These are phyloP conservation scores for Pyrocephalus nanus DNA, from an alignment of 2,797 vertebrate genomes.

Conservation along the genomic window DNA sequence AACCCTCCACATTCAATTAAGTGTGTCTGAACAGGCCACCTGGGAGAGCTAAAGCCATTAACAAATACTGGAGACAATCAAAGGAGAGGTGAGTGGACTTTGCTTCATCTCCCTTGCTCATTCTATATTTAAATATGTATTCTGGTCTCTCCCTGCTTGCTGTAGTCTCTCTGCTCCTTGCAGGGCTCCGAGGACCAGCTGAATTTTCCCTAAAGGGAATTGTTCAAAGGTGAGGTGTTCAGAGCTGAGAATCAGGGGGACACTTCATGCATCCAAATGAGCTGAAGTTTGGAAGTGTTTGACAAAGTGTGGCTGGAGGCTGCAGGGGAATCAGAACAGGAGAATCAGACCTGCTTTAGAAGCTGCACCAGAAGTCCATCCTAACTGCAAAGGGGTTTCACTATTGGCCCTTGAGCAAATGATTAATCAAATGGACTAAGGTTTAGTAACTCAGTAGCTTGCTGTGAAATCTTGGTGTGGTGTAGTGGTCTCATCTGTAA, in stretches of 20 bases:
- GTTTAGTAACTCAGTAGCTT: not conserved
- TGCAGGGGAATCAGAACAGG: not conserved
- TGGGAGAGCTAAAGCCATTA: conserved; percentile 7
- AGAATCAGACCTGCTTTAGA: not conserved
- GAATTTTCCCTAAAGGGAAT: not conserved
- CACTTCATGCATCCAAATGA: not conserved
- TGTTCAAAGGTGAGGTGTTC: not conserved
- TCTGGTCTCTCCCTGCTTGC: not conserved
- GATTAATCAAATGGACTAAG: not conserved
- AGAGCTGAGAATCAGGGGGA: not conserved
- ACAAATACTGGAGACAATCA: conserved; percentile 21
- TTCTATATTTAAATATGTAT: conserved; percentile 22
- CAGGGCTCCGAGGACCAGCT: not conserved
- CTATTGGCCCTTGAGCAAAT: not conserved
- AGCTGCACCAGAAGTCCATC: not conserved
- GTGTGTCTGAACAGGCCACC: not conserved
- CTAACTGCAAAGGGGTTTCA: not conserved
- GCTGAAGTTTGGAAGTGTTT: not conserved
- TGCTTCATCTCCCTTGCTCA: not conserved
- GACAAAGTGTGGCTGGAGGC: not conserved
- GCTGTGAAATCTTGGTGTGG: not conserved
- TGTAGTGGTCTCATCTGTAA: not conserved
- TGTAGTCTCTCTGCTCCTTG: not conserved
- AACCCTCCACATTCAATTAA: not conserved
- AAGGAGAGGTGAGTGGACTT: conserved; percentile 13